A percentile compares a stretch with the other conserved stretches of the same genome.
Evolutionary conservation across 2,888 invertebrate species (phyloP).

Genomic region (Abrostola triplasia): DNA sequence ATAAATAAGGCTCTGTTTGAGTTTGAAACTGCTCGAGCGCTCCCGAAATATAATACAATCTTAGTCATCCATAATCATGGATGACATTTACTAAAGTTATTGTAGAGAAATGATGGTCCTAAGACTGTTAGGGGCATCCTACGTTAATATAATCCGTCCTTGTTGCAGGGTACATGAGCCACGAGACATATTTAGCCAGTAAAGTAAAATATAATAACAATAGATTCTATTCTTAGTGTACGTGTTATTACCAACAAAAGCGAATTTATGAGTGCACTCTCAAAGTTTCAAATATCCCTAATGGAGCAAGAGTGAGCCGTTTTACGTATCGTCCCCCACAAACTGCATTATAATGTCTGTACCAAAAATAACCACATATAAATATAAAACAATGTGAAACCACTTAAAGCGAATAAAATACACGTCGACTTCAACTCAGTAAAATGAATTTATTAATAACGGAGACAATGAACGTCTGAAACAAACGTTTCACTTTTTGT

Average conservation of each 20-base stretch:
- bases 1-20: too few species aligned
- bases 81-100: too few species aligned
- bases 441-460: constrained; percentile 89
- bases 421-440: constrained; percentile 87
- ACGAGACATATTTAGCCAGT: constrained; percentile 36
- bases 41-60: too few species aligned
- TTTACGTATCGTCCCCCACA: constrained; percentile 86
- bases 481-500: constrained; percentile 87
- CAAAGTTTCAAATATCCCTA: constrained; percentile 87
- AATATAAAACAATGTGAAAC: constrained; percentile 89
- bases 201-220: constrained; percentile 69
- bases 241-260: constrained; percentile 84
- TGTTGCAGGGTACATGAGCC: constrained; percentile 17
- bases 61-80: too few species aligned
- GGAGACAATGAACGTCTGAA: constrained; percentile 88
- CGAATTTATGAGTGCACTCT: constrained; percentile 87
- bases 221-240: constrained; percentile 75
- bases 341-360: constrained; percentile 87
- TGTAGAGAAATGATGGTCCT: not conserved
- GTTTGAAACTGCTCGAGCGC: too few species aligned
- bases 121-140: not conserved
- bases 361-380: constrained; percentile 88
- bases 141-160: constrained; percentile 27
- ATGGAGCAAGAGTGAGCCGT: constrained; percentile 87
- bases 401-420: constrained; percentile 89